A percentile compares a stretch with the other conserved stretches of the same genome.
phyloP scores from a whole-genome alignment of 2,113 vertebrate genomes.

The Macquaria australasica region DNA sequence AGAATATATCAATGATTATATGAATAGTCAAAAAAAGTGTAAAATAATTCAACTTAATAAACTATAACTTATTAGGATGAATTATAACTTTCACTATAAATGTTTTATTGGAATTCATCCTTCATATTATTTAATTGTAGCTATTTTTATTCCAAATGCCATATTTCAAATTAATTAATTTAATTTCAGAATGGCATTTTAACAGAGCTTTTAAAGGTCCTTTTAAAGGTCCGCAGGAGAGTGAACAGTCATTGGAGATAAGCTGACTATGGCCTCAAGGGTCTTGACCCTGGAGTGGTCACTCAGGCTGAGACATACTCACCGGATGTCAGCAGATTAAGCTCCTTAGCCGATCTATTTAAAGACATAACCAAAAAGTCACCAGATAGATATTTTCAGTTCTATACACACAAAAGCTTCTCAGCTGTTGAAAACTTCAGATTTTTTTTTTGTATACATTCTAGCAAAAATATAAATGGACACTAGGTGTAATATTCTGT shows the following conservation, averaged over 20 bases:
- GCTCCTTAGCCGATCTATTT: conserved; percentile 71
- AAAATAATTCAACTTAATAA: not conserved
- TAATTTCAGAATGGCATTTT: not conserved
- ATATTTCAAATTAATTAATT: not conserved
- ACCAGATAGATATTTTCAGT: conserved; percentile 36
- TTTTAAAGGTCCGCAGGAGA: conserved; percentile 24
- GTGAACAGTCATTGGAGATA: conserved; percentile 60
- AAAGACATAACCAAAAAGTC: conserved; percentile 56
- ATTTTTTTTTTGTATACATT: too few relatives aligned
- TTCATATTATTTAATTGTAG: not conserved
- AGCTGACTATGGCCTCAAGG: conserved; percentile 49
- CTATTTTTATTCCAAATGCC: not conserved
- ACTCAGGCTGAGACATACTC: conserved; percentile 59
- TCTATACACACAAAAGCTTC: not conserved
- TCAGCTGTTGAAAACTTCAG: not conserved
- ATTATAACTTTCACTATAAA: not conserved
- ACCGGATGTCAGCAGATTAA: conserved; percentile 72
- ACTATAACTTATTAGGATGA: not conserved
- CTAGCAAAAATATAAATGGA: not conserved
- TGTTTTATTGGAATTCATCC: not conserved
- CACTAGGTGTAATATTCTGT: not conserved
- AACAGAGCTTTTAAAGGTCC: not conserved
- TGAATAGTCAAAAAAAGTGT: not conserved
- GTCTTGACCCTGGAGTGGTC: conserved; percentile 63
- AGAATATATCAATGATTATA: not conserved